Conservation (phyloP, 2,797 vertebrate genomes). For the Philypnodon macrostomus region DNA sequence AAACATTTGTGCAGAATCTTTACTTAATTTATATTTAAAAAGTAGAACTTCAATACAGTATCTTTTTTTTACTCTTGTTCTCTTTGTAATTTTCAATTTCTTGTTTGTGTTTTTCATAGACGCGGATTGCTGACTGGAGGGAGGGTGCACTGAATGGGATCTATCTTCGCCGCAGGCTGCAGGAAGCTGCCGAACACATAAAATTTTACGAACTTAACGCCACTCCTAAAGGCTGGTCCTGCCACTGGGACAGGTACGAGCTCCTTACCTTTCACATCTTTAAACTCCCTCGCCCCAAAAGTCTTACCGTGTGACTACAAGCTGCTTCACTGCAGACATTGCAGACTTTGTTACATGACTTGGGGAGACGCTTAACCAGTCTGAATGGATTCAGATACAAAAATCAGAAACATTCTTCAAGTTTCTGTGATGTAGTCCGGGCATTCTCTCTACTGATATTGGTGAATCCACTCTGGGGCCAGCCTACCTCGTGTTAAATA, state of each 20-base stretch:
- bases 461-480: constrained; percentile 71
- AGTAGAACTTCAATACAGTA: no score
- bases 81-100: constrained; percentile 4
- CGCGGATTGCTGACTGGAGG: constrained; percentile 97
- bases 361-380: constrained; percentile 69
- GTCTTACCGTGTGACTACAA: constrained; percentile 62
- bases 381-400: constrained; percentile 62
- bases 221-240: constrained; percentile 99
- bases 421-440: constrained; percentile 63
- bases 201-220: constrained; percentile 99
- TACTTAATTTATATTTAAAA: no score
- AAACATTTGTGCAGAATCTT: no score
- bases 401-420: constrained; percentile 66
- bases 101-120: constrained; percentile 66
- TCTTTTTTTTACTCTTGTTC: no score
- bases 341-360: constrained; percentile 72
- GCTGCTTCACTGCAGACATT: constrained; percentile 54
- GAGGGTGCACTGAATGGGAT: constrained; percentile 96
- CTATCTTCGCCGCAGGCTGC: constrained; percentile 97
- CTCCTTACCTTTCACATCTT: constrained; percentile 87
- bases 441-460: constrained; percentile 61
- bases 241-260: constrained; percentile 99
- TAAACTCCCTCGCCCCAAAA: constrained; percentile 74
- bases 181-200: constrained; percentile 98
- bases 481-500: constrained; percentile 67